Evolutionary conservation across 2,888 invertebrate species (phyloP), one percentile per base, ranked within the genome.

Genomic region (Macrophya alboannulata): DNA sequence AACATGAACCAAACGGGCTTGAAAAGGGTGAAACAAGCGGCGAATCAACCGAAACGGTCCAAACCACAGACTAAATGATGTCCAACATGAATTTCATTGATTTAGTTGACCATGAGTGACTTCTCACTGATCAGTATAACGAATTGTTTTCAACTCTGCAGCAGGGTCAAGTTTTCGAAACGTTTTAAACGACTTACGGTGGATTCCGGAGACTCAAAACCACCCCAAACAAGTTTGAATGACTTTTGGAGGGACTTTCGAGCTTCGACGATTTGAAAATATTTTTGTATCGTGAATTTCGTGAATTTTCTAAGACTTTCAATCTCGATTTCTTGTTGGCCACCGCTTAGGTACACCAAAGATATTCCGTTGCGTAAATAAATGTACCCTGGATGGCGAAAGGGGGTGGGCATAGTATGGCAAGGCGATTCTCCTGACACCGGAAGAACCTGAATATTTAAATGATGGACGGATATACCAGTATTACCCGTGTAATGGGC

Each of bases 401-500:
- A 17, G 43, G 10, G 31, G 43, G 40, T 1, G 12, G 51, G 15
- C n/a, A 51, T 17, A n/a, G 55, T 25, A 40, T 10, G 43, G 43
- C 12, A 25, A 71, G 40, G 86, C 84, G 87, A 88, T 90, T 88
- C 88, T 87, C 85, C 88, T 76, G 87, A 88, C 88, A 88, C 88
- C 88, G 88, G 87, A 88, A 90, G 86, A 87, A 88, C 85, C 84
- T 90, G 90, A 90, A 90, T 90, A 90, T 90, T 90, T 90, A 88
- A 90, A 86, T 88, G 88, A 87, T 86, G 87, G 88, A 87, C 87
- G 89, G 89, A 90, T 89, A 84, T 68, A 45, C 55, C 81, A 48
- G 79, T 48, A 72, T 48, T 77, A 37, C 82, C 72, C 82, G 68
- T 89, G 89, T 89, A 90, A 90, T 88, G 89, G 89, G 86, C 86